Percentiles rank a stretch among this genome's conserved stretches.
Conservation (phyloP, 1,140 invertebrate genomes). For the Cardiocondyla obscurior region DNA sequence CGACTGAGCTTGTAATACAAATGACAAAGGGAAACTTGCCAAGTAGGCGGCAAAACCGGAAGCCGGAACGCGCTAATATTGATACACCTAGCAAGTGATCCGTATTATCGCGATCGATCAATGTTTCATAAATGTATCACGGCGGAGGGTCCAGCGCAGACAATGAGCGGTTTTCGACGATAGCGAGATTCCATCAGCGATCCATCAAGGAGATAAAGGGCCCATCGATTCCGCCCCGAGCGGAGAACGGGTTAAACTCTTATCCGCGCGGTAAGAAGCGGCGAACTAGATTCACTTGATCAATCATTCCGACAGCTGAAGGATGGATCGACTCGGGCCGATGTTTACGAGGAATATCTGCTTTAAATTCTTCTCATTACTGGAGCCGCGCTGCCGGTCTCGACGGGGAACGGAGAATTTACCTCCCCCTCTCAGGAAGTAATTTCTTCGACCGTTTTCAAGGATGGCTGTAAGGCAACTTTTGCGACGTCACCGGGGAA, state of each 20-base stretch:
- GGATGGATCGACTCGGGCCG: slow-evolving; percentile 64
- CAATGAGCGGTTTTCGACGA: slow-evolving; percentile 67
- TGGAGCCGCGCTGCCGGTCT: background rate
- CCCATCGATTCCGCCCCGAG: slow-evolving; percentile 63
- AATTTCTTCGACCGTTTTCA: slow-evolving; percentile 40
- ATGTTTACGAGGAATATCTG: slow-evolving; percentile 59
- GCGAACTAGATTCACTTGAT: slow-evolving; percentile 71
- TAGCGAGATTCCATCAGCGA: slow-evolving; percentile 68
- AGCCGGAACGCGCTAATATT: slow-evolving; percentile 10
- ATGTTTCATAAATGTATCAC: slow-evolving; percentile 42
- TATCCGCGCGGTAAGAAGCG: slow-evolving; percentile 65
- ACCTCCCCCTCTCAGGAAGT: background rate
- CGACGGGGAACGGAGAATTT: background rate
- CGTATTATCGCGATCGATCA: slow-evolving; percentile 50
- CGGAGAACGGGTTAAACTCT: slow-evolving; percentile 69
- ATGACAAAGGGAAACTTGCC: slow-evolving; percentile 1
- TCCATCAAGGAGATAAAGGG: slow-evolving; percentile 73
- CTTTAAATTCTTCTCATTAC: slow-evolving; percentile 64
- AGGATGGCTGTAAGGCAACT: slow-evolving; percentile 1
- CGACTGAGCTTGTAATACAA: background rate
- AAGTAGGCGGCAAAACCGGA: slow-evolving; percentile 27
- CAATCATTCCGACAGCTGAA: slow-evolving; percentile 71
- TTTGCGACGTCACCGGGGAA: slow-evolving; percentile 17
- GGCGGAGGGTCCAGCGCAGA: slow-evolving; percentile 3
- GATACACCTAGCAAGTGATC: background rate